phyloP scores from a whole-genome alignment of 2,797 vertebrate species.

The Phrynocephalus guinanensis region DNA sequence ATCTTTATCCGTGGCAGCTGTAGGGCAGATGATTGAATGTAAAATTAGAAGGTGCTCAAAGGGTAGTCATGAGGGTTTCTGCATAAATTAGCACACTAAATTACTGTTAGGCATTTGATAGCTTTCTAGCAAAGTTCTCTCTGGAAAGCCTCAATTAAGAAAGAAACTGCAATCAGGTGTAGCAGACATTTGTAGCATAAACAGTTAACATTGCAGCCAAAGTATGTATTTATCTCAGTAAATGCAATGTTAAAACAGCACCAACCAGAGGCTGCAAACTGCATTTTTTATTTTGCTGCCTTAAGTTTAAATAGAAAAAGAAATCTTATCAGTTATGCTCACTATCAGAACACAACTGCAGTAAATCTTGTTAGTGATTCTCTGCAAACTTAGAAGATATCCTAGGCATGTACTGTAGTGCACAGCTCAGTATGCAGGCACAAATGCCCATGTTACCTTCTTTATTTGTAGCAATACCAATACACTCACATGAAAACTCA shows the following conservation, averaged over 20 bases:
- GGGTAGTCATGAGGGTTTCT: conserved; percentile 28
- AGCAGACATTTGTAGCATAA: conserved; percentile 34
- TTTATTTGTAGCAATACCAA: too few relatives aligned
- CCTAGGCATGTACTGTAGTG: too few relatives aligned
- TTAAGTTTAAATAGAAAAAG: too few relatives aligned
- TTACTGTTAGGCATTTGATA: conserved; percentile 49
- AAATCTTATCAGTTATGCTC: too few relatives aligned
- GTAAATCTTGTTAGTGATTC: too few relatives aligned
- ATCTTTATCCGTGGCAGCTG: background rate
- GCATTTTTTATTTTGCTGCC: too few relatives aligned
- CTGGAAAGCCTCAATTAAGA: conserved; percentile 43
- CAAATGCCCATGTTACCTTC: too few relatives aligned
- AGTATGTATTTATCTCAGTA: conserved; percentile 39
- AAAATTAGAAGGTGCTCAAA: conserved; percentile 1
- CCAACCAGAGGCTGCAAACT: background rate
- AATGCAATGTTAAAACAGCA: conserved; percentile 1
- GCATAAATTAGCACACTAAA: conserved; percentile 30
- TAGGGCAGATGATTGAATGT: background rate
- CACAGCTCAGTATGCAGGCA: too few relatives aligned
- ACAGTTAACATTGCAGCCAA: background rate
- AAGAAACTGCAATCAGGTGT: conserved; percentile 31
- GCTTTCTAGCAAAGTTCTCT: conserved; percentile 49
- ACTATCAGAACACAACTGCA: too few relatives aligned
- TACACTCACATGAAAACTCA: too few relatives aligned
- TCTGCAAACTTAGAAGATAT: too few relatives aligned